Percentiles rank a stretch among this genome's conserved stretches.
Evolutionary conservation across 2,797 vertebrate species (phyloP).

Genomic region (Sparidentex hasta): DNA sequence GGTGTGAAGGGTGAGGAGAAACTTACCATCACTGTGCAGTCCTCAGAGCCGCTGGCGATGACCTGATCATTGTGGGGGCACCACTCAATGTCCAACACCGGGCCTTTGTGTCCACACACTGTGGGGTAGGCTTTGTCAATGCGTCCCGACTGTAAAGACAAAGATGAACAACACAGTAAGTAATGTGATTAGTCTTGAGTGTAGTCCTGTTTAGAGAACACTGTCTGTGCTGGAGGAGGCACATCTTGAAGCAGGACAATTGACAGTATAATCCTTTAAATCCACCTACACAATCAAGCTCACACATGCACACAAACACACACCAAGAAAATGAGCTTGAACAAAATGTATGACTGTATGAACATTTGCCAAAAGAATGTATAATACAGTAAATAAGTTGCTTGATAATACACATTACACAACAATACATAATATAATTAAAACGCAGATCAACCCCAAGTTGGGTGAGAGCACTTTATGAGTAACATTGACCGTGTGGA

Average conservation of each 20-base stretch:
- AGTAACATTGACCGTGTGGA: not conserved
- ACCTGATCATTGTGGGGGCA: conserved; percentile 97
- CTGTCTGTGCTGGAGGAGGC: conserved; percentile 14
- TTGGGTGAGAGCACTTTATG: not conserved
- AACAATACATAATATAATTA: conserved; percentile 3
- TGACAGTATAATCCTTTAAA: conserved; percentile 53
- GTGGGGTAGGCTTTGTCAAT: conserved; percentile 98
- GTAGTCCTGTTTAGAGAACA: conserved; percentile 28
- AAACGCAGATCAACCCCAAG: not conserved
- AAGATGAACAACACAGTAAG: conserved; percentile 58
- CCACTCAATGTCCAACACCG: conserved; percentile 98
- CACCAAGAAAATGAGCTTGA: conserved; percentile 7
- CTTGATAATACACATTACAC: conserved; percentile 1
- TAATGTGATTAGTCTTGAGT: conserved; percentile 62
- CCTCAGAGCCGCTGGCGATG: conserved; percentile 97
- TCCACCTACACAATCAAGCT: conserved; percentile 36
- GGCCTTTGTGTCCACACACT: conserved; percentile 97
- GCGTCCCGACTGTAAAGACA: conserved; percentile 90
- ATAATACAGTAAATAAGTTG: not conserved
- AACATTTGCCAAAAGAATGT: not conserved
- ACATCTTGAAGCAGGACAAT: conserved; percentile 59
- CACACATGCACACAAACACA: not conserved
- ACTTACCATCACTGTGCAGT: conserved; percentile 96
- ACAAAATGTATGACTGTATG: not conserved
- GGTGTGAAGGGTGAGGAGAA: conserved; percentile 13